Evolutionary conservation across 2,888 invertebrate species (phyloP).

Genomic region (Drosophila multiciliata): DNA sequence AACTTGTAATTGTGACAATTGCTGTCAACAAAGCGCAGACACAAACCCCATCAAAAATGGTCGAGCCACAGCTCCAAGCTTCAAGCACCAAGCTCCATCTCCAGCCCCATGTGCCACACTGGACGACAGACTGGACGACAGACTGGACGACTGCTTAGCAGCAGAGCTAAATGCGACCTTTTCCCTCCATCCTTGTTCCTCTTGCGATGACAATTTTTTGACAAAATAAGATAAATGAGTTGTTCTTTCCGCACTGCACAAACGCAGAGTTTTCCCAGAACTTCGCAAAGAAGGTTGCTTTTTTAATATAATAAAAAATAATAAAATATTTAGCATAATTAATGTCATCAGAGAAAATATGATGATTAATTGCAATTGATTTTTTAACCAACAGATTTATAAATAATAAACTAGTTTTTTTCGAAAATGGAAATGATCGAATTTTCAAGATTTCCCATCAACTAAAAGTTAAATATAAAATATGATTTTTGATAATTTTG

Average conservation of each 20-base stretch:
- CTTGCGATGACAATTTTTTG: constrained; percentile 80
- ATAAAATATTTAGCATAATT: neutral
- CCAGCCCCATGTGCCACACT: constrained; percentile 28
- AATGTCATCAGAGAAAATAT: neutral
- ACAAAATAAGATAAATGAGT: constrained; percentile 84
- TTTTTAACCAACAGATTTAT: neutral
- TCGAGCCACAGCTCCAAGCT: neutral
- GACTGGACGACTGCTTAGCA: constrained; percentile 65
- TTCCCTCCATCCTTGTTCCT: constrained; percentile 25
- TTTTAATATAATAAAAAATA: neutral
- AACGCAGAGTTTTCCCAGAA: constrained; percentile 5
- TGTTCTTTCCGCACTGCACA: constrained; percentile 31
- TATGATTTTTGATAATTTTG: too few relatives aligned
- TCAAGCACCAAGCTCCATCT: neutral
- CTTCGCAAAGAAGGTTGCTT: neutral
- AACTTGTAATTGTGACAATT: constrained; percentile 83
- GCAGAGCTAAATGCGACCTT: constrained; percentile 57
- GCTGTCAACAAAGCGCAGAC: constrained; percentile 80
- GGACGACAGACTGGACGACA: constrained; percentile 18
- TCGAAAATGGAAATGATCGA: too few relatives aligned
- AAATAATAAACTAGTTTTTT: neutral
- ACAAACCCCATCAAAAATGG: constrained; percentile 26
- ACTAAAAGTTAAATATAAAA: too few relatives aligned
- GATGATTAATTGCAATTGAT: neutral
- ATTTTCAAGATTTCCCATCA: too few relatives aligned